Percentiles rank a stretch among this genome's conserved stretches.
Conservation (phyloP, 2,888 invertebrate species). For the Mythimna vitellina region DNA sequence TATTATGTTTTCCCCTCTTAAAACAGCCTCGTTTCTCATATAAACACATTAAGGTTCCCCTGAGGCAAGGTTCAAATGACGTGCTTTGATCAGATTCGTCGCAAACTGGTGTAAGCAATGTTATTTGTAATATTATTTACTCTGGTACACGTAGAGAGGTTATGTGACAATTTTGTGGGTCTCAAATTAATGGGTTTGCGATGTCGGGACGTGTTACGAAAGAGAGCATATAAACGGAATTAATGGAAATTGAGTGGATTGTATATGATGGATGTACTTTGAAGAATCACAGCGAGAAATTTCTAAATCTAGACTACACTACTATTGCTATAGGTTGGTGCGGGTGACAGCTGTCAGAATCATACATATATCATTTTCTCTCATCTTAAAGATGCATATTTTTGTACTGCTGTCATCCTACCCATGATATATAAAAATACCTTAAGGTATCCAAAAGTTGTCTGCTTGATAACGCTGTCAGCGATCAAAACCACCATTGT, state of each 20-base stretch:
- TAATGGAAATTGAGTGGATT: neutral
- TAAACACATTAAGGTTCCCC: slow-evolving; percentile 46
- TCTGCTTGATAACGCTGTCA: no score
- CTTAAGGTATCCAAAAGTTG: no score
- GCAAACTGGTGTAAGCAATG: slow-evolving; percentile 16
- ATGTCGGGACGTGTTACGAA: neutral
- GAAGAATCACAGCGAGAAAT: neutral
- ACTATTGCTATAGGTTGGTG: no score
- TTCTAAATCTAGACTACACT: no score
- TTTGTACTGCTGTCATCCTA: no score
- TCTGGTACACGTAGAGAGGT: slow-evolving; percentile 6
- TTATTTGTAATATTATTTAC: slow-evolving; percentile 45
- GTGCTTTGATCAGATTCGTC: slow-evolving; percentile 52
- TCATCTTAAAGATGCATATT: no score
- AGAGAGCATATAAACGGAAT: slow-evolving; percentile 1
- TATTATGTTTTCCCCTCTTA: slow-evolving; percentile 24
- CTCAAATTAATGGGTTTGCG: slow-evolving; percentile 6
- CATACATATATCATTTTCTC: no score
- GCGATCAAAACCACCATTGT: no score
- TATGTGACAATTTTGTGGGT: slow-evolving; percentile 21
- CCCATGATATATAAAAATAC: no score
- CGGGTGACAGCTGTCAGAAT: no score
- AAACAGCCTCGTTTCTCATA: slow-evolving; percentile 19
- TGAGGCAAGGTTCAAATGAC: slow-evolving; percentile 46
- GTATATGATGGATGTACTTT: neutral